phyloP scores from a whole-genome alignment of 37 sponge, comb jelly and placozoan genomes.

The Ianthella basta region DNA sequence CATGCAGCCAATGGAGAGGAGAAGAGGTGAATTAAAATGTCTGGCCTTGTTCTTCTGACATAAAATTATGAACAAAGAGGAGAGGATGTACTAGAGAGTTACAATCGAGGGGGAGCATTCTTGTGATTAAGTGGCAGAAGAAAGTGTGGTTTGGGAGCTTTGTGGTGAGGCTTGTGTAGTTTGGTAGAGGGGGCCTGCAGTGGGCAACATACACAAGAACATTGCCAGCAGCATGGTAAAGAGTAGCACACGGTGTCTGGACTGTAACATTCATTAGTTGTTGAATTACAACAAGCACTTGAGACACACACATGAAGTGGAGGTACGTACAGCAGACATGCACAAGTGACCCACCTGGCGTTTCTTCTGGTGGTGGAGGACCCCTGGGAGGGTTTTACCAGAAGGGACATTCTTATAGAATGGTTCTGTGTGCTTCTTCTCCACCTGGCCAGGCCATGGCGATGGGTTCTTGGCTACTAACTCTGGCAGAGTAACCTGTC shows the following conservation, averaged over 20 bases:
- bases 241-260: too few species aligned
- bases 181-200: background rate
- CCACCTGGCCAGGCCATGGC: background rate
- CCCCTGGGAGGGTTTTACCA: background rate
- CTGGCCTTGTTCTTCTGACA: too few species aligned
- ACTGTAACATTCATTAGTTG: too few species aligned
- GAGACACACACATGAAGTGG: too few species aligned
- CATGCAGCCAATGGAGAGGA: too few species aligned
- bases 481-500: conserved; percentile 16
- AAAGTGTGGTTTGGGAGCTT: conserved; percentile 27
- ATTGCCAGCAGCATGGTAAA: too few species aligned
- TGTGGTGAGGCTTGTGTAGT: conserved; percentile 25
- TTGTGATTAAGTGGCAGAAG: conserved; percentile 20
- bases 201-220: too few species aligned
- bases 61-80: background rate
- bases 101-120: conserved; percentile 3
- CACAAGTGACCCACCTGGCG: background rate
- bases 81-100: background rate
- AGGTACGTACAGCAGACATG: too few species aligned
- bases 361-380: conserved; percentile 19
- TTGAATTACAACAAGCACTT: too few species aligned
- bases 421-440: background rate
- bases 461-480: conserved; percentile 4
- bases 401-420: background rate
- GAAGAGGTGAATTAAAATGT: too few species aligned